Evolutionary conservation across 2,113 vertebrate genomes (phyloP), one percentile per base, ranked within the genome.

Genomic region (Malurus alboscapulatus): DNA sequence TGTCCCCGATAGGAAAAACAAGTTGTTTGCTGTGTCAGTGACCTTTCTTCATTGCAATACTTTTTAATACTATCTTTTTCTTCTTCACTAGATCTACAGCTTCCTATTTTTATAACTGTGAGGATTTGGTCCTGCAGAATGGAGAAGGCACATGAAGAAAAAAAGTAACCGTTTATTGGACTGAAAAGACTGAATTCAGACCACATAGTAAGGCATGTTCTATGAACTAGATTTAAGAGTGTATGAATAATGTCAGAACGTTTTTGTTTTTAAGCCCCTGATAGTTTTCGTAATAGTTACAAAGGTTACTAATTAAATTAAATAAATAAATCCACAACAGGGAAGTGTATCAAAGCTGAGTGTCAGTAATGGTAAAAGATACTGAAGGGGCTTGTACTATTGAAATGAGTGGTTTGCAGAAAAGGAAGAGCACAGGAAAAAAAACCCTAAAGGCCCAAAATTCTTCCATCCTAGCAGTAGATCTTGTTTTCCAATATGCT

Each of bases 141-240:
- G 12, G 25, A 45, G 38, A 6, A 55, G 20, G 0, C 4, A 2
- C 9, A 4, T 5, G 10, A 17, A 8, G 1, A 0, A 4, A 7
- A 12, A 53, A 30, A 47, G 17, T 19, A 50, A 25, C 10, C 25
- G 8, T 48, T 57, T 48, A 9, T 38, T 14, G 7, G 17, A 40
- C 7, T 17, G 16, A 76, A 71, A 57, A 27, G 21, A 20, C 1
- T 66, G 26, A 86, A 65, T 84, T 54, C 25, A 54, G 50, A 24
- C 14, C 4, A 4, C 14, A 10, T 24, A 30, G 12, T 54, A 74
- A 30, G 21, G 9, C 4, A 11, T n/a, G 3, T 50, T 80, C 17
- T 67, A 22, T n/a, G 29, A 50, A 19, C 18, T 22, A 29, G 36
- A 72, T 77, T 62, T 73, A 73, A 61, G 38, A 48, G 1, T 34